Evolutionary conservation across 2,888 invertebrate genomes (phyloP).

Genomic region (Chloroclystis v-ata): DNA sequence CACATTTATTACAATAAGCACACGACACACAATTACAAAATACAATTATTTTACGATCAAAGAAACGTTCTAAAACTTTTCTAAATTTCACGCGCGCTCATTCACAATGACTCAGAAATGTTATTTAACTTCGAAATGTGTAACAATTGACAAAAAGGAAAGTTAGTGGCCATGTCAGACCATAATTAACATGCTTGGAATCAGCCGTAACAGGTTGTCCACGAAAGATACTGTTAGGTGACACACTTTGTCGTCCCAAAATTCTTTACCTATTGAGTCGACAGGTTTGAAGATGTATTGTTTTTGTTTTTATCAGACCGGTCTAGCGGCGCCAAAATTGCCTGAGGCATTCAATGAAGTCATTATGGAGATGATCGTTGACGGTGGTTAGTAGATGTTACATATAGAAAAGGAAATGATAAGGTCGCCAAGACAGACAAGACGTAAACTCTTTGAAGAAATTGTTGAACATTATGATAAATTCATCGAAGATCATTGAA

Average conservation of each 20-base stretch:
- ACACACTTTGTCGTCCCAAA: constrained; percentile 49
- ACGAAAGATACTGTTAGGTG: constrained; percentile 60
- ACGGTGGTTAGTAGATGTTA: too few species aligned
- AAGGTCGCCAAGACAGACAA: too few species aligned
- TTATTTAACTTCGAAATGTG: constrained; percentile 10
- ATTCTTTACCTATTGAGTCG: constrained; percentile 28
- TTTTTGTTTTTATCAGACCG: constrained; percentile 2
- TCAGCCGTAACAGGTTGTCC: constrained; percentile 48
- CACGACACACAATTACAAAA: too few species aligned
- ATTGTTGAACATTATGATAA: too few species aligned
- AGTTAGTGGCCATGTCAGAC: constrained; percentile 12
- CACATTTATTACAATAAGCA: too few species aligned
- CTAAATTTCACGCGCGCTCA: not conserved
- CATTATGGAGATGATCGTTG: too few species aligned
- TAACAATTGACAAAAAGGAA: constrained; percentile 15
- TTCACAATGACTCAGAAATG: constrained; percentile 1
- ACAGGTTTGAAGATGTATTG: constrained; percentile 17
- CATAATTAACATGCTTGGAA: constrained; percentile 22
- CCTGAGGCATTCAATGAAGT: too few species aligned
- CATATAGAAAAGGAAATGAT: too few species aligned
- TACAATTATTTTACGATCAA: too few species aligned
- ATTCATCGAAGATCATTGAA: too few species aligned
- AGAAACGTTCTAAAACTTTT: too few species aligned
- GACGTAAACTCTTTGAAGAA: too few species aligned
- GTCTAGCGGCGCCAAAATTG: not conserved